Evolutionary conservation across 2,888 invertebrate species (phyloP).

Genomic region (Parasteatoda lunata): DNA sequence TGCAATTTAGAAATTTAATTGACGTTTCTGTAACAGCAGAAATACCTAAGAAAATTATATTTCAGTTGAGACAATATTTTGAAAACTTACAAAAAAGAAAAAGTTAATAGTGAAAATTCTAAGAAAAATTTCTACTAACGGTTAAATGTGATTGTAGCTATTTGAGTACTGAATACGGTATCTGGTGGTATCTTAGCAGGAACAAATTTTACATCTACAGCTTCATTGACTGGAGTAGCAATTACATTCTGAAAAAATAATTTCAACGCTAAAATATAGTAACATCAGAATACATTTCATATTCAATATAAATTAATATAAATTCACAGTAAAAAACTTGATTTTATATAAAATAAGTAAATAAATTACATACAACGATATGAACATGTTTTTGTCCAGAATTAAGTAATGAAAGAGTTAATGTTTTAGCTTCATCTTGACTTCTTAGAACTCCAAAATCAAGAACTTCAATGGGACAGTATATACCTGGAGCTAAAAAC

Average conservation of each 20-base stretch:
- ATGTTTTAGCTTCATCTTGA: slow-evolving; percentile 79
- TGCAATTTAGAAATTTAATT: too few relatives aligned
- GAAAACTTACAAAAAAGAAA: neutral
- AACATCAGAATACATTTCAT: neutral
- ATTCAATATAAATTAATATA: neutral
- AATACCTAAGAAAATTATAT: too few relatives aligned
- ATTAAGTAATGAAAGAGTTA: slow-evolving; percentile 81
- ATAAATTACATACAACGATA: slow-evolving; percentile 78
- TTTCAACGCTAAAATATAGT: neutral
- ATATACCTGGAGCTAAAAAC: slow-evolving; percentile 79
- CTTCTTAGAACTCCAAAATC: slow-evolving; percentile 89
- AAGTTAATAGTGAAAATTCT: neutral
- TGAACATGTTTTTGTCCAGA: slow-evolving; percentile 81
- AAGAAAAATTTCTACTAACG: slow-evolving; percentile 76
- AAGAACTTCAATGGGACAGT: slow-evolving; percentile 84
- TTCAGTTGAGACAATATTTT: too few relatives aligned
- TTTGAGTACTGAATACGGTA: slow-evolving; percentile 78
- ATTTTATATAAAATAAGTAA: neutral
- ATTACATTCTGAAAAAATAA: slow-evolving; percentile 76
- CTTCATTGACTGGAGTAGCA: slow-evolving; percentile 80
- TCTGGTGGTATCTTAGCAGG: slow-evolving; percentile 81
- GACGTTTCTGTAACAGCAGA: too few relatives aligned
- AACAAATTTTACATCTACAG: slow-evolving; percentile 80
- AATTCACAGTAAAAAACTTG: neutral
- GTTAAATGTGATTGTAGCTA: slow-evolving; percentile 82